Evolutionary conservation across 2,888 invertebrate genomes (phyloP).

Genomic region (Anthophora plumipes): DNA sequence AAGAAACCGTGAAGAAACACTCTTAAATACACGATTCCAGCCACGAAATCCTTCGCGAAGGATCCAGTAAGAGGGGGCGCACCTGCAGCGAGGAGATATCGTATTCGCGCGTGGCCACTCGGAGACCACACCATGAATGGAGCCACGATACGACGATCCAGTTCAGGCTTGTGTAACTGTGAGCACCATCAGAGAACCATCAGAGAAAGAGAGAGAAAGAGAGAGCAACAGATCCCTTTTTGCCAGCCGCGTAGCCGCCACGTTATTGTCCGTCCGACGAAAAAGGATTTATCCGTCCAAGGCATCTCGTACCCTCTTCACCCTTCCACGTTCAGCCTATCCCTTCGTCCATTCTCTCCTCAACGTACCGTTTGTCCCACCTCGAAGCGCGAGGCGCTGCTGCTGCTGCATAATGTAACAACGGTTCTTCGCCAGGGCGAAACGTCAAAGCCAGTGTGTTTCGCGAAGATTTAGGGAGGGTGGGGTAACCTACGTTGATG

Average conservation of each 20-base stretch:
- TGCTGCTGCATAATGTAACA: conserved; percentile 81
- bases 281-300: conserved; percentile 79
- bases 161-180: conserved; percentile 60
- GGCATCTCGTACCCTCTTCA: conserved; percentile 45
- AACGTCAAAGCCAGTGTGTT: conserved; percentile 79
- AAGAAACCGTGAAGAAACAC: background rate
- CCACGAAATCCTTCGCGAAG: conserved; percentile 43
- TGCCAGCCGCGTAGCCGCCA: conserved; percentile 55
- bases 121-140: conserved; percentile 69
- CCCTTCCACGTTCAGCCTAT: background rate
- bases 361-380: conserved; percentile 52
- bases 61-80: conserved; percentile 31
- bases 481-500: conserved; percentile 76
- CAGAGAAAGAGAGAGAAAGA: too few species aligned
- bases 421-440: conserved; percentile 75
- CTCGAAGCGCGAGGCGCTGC: conserved; percentile 63
- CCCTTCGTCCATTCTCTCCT: conserved; percentile 40
- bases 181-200: conserved; percentile 49
- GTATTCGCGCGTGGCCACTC: conserved; percentile 72
- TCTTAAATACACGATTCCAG: background rate
- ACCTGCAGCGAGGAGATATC: conserved; percentile 71
- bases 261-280: conserved; percentile 77
- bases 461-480: conserved; percentile 80
- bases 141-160: conserved; percentile 65
- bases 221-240: conserved; percentile 55